Evolutionary conservation across 2,888 invertebrate genomes (phyloP).

Genomic region (Adela reaumurella): DNA sequence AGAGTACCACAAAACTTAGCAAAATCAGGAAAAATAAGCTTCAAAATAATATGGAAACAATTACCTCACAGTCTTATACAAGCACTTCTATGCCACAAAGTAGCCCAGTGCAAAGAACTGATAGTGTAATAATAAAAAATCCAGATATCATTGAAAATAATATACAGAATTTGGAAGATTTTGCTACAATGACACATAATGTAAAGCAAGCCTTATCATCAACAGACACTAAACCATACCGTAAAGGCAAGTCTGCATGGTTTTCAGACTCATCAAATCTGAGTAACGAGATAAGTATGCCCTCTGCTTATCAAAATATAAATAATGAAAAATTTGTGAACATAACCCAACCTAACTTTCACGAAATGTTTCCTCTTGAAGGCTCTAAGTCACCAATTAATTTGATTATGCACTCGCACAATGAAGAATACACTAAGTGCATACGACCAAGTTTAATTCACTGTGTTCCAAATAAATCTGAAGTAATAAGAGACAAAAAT

Average conservation of each 20-base stretch:
- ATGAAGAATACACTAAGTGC: not conserved
- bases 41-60: not conserved
- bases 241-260: not conserved
- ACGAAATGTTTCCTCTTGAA: not conserved
- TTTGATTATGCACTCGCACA: not conserved
- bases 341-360: no score
- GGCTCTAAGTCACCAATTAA: not conserved
- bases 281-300: no score
- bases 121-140: slow-evolving; percentile 49
- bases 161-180: slow-evolving; percentile 8
- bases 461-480: not conserved
- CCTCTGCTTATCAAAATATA: no score
- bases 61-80: not conserved
- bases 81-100: slow-evolving; percentile 10
- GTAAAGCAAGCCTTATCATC: not conserved
- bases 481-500: not conserved
- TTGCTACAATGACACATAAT: not conserved
- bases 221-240: not conserved
- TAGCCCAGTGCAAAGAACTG: slow-evolving; percentile 26
- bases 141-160: slow-evolving; percentile 32
- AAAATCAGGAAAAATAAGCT: slow-evolving; percentile 26
- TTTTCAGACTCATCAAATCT: no score
- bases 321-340: no score
- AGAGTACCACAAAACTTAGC: slow-evolving; percentile 33
- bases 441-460: not conserved